These are phyloP conservation scores for Balanococcus diminutus DNA, from an alignment of 2,888 invertebrate genomes.

Conservation along the genomic window DNA sequence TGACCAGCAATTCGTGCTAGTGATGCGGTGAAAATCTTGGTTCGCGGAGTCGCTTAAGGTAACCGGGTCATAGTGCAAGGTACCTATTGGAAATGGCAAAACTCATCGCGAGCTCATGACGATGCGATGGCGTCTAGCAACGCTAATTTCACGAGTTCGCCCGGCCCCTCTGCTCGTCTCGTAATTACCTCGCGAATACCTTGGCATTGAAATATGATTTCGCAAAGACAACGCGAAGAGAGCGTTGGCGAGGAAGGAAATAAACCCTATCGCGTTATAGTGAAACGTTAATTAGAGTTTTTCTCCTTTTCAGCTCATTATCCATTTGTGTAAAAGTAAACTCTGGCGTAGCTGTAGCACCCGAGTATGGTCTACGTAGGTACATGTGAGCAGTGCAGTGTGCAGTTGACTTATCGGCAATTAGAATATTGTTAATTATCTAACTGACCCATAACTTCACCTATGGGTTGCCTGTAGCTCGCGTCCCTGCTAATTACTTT, in stretches of 20 bases:
- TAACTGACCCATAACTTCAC: constrained; percentile 49
- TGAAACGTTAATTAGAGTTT: constrained; percentile 42
- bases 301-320: constrained; percentile 42
- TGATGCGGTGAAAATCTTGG: constrained; percentile 1
- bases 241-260: background rate
- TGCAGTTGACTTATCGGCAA: constrained; percentile 36
- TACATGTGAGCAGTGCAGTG: background rate
- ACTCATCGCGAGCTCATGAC: background rate
- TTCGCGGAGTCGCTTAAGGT: constrained; percentile 6
- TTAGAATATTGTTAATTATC: constrained; percentile 54
- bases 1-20: constrained; percentile 7
- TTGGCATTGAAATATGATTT: constrained; percentile 31
- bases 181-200: constrained; percentile 22
- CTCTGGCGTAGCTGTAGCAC: background rate
- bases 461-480: background rate
- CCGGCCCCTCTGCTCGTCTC: background rate
- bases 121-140: background rate
- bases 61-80: constrained; percentile 12
- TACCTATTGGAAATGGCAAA: constrained; percentile 27
- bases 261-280: background rate
- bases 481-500: constrained; percentile 45
- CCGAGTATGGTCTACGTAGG: too few relatives aligned
- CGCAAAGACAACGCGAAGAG: constrained; percentile 5
- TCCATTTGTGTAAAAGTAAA: background rate
- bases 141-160: constrained; percentile 8